Evolutionary conservation across 2,113 vertebrate species (phyloP).

Genomic region (Hemichromis elongatus): DNA sequence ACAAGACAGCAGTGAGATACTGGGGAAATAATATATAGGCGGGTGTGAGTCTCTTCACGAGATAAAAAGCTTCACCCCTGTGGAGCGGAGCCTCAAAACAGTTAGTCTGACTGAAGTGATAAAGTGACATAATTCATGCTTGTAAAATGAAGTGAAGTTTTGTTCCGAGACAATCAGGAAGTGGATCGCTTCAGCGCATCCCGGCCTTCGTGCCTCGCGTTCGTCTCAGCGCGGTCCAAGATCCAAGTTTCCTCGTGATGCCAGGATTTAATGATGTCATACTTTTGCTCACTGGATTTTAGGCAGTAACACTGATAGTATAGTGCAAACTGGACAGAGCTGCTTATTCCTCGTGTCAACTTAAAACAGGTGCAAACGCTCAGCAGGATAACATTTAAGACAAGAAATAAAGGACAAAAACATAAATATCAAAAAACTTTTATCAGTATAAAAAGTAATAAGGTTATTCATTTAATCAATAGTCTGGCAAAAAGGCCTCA

Average conservation of each 20-base stretch:
- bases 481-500: constrained; percentile 99
- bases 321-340: constrained; percentile 98
- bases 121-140: constrained; percentile 58
- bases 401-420: constrained; percentile 88
- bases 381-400: constrained; percentile 98
- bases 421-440: constrained; percentile 98
- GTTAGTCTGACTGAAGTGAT: constrained; percentile 31
- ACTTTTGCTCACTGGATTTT: constrained; percentile 75
- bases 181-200: constrained; percentile 12
- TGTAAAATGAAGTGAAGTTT: constrained; percentile 15
- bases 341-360: constrained; percentile 83
- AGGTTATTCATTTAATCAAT: constrained; percentile 96
- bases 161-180: neutral
- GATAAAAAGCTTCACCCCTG: neutral
- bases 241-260: constrained; percentile 18
- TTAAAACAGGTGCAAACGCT: constrained; percentile 94
- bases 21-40: constrained; percentile 52
- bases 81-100: constrained; percentile 18
- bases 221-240: constrained; percentile 22
- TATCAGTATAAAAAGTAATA: constrained; percentile 99
- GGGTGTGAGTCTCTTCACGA: constrained; percentile 49
- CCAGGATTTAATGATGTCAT: constrained; percentile 70
- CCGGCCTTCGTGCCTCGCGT: constrained; percentile 36
- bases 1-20: constrained; percentile 64
- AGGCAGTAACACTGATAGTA: constrained; percentile 99